These are phyloP conservation scores for Cebidichthys violaceus DNA, from an alignment of 2,113 vertebrate genomes.

Conservation along the genomic window DNA sequence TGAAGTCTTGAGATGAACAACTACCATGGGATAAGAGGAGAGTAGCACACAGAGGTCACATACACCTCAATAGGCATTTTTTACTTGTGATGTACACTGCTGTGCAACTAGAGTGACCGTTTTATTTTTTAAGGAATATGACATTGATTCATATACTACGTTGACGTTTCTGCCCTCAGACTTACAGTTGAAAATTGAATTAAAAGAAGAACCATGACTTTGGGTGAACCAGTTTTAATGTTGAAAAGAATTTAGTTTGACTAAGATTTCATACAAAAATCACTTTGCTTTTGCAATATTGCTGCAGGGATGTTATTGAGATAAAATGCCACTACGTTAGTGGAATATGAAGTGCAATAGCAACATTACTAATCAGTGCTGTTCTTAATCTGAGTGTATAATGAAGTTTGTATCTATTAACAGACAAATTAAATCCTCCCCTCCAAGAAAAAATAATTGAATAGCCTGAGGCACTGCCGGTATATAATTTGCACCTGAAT, in stretches of 20 bases:
- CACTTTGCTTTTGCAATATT: neutral
- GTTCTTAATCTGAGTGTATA: conserved; percentile 18
- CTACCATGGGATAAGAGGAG: conserved; percentile 19
- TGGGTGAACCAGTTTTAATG: conserved; percentile 2
- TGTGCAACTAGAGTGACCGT: neutral
- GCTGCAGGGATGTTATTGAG: conserved; percentile 10
- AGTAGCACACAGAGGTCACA: conserved; percentile 26
- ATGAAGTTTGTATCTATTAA: conserved; percentile 38
- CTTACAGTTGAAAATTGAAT: neutral
- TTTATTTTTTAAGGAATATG: neutral
- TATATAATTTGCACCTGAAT: conserved; percentile 30
- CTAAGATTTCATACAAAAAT: neutral
- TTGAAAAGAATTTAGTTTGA: neutral
- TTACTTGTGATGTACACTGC: neutral
- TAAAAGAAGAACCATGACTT: neutral
- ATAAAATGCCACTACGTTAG: neutral
- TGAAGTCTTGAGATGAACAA: conserved; percentile 57
- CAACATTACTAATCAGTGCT: conserved; percentile 3
- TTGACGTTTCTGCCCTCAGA: neutral
- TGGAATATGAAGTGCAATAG: conserved; percentile 13
- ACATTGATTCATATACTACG: conserved; percentile 20
- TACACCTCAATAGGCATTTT: neutral
- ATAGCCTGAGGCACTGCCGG: conserved; percentile 13
- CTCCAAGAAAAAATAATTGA: conserved; percentile 4
- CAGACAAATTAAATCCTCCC: neutral